phyloP scores from a whole-genome alignment of 2,113 vertebrate species.

The Oriolus oriolus region DNA sequence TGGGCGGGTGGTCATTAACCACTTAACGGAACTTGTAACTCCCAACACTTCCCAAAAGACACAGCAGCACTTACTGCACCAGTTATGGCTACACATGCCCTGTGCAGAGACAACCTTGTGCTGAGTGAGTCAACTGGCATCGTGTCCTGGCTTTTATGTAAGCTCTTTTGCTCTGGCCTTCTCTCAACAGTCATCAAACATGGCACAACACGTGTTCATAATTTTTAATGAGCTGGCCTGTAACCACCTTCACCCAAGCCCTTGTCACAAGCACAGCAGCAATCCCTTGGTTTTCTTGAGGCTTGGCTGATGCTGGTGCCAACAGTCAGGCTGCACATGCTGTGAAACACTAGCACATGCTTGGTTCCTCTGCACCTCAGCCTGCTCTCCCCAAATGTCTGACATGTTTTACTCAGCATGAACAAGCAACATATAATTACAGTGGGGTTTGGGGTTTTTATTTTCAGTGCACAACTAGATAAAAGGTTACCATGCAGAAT shows the following conservation, averaged over 20 bases:
- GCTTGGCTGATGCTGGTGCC: neutral
- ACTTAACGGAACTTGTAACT: accelerated
- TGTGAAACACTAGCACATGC: neutral
- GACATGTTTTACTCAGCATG: neutral
- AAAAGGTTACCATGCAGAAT: neutral
- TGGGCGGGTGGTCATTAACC: neutral
- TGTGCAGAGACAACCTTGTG: neutral
- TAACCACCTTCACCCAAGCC: neutral
- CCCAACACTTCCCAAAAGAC: neutral
- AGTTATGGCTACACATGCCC: neutral
- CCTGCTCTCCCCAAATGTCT: neutral
- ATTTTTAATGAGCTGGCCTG: neutral
- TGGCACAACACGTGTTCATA: neutral
- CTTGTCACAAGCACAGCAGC: neutral
- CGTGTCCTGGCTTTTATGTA: neutral
- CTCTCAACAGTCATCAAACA: neutral
- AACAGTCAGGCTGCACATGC: accelerated
- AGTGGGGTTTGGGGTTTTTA: neutral
- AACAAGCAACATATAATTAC: neutral
- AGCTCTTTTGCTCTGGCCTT: neutral
- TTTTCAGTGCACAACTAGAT: neutral
- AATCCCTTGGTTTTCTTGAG: neutral
- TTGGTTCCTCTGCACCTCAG: neutral
- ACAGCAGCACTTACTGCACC: neutral
- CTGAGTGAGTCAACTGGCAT: neutral